A percentile compares a stretch with the other conserved stretches of the same genome.
Conservation (phyloP, 2,113 vertebrate genomes). For the Mirounga angustirostris region DNA sequence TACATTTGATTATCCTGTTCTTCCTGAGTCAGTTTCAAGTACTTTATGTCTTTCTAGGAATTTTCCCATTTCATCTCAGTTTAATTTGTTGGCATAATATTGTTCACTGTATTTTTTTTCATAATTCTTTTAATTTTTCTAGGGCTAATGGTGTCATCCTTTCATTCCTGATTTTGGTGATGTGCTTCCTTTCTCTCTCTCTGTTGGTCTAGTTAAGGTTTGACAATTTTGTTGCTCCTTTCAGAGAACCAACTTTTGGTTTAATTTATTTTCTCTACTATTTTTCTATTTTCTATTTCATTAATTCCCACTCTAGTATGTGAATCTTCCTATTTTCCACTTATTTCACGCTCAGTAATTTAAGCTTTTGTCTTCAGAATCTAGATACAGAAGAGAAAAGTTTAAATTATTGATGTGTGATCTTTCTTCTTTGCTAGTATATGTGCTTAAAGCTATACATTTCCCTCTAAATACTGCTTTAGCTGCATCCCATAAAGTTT, state of each 20-base stretch:
- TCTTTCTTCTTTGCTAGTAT: neutral
- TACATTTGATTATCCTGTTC: neutral
- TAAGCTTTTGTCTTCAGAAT: neutral
- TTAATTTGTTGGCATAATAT: neutral
- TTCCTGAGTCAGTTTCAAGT: neutral
- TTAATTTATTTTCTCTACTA: too few species aligned
- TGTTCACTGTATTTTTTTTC: neutral
- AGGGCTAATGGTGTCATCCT: neutral
- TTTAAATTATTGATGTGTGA: neutral
- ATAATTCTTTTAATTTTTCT: neutral
- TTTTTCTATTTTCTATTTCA: neutral
- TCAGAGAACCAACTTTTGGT: neutral
- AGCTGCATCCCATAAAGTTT: neutral
- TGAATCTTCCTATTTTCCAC: neutral
- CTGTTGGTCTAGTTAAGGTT: neutral
- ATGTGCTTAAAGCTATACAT: neutral
- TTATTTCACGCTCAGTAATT: neutral
- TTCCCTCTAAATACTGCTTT: neutral
- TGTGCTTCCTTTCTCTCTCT: neutral
- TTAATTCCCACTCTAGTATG: neutral
- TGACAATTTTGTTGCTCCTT: neutral
- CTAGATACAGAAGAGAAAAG: neutral
- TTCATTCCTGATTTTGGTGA: neutral
- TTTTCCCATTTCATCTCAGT: neutral
- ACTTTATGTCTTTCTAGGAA: neutral